phyloP scores from a whole-genome alignment of 2,797 vertebrate genomes.

The Cossypha caffra region DNA sequence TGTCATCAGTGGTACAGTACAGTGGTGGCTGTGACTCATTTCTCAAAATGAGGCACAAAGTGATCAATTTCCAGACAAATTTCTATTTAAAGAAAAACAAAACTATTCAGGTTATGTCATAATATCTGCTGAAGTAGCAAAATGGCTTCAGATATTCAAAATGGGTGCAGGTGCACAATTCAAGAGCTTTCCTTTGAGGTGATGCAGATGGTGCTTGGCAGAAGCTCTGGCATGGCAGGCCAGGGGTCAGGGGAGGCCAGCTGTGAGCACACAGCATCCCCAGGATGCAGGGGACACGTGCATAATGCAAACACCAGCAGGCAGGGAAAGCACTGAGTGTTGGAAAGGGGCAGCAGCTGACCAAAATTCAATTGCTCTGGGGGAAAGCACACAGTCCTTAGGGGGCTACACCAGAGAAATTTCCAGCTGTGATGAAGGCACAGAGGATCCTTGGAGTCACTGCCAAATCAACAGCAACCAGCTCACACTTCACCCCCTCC shows the following conservation, averaged over 20 bases:
- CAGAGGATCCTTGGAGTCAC: not conserved
- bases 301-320: not conserved
- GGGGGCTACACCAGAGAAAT: not conserved
- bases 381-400: not conserved
- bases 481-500: not conserved
- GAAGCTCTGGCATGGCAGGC: not conserved
- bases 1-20: not conserved
- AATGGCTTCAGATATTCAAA: not conserved
- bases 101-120: accelerated
- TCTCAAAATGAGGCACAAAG: not conserved
- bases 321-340: not conserved
- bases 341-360: not conserved
- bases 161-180: not conserved
- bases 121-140: not conserved
- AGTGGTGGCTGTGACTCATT: not conserved
- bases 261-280: not conserved
- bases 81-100: not conserved
- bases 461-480: not conserved
- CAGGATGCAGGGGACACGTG: not conserved
- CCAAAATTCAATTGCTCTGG: not conserved
- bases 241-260: not conserved
- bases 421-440: not conserved
- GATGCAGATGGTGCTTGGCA: not conserved
- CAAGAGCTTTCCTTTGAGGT: not conserved
- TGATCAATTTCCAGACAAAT: not conserved